phyloP scores from a whole-genome alignment of 1,140 invertebrate genomes.

The Holcopasites calliopsidis region DNA sequence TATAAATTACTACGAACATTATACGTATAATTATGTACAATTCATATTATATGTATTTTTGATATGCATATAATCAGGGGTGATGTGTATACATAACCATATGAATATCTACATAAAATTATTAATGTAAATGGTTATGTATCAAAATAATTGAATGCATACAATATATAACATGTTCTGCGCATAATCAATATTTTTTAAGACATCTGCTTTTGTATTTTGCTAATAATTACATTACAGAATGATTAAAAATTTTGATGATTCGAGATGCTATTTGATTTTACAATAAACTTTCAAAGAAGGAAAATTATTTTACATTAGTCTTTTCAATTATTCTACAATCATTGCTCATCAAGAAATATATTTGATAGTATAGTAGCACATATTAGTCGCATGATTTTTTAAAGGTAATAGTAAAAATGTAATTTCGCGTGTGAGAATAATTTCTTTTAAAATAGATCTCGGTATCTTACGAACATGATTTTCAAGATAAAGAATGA shows the following conservation, averaged over 20 bases:
- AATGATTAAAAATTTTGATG: too few species aligned
- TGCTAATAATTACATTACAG: background rate
- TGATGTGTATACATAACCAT: constrained; percentile 27
- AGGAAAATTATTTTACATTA: too few species aligned
- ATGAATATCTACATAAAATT: constrained; percentile 5
- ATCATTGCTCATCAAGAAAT: background rate
- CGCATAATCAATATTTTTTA: background rate
- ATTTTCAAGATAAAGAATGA: too few species aligned
- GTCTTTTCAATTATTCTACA: background rate
- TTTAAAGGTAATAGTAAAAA: too few species aligned
- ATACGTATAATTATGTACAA: background rate
- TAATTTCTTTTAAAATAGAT: background rate
- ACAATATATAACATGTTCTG: background rate
- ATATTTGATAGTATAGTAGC: background rate
- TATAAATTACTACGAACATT: constrained; percentile 1
- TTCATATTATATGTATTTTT: background rate
- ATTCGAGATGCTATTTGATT: too few species aligned
- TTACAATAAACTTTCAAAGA: background rate
- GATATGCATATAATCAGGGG: background rate
- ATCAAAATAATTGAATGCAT: background rate
- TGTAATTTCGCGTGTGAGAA: background rate
- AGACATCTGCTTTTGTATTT: background rate
- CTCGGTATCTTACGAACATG: too few species aligned
- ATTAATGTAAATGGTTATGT: constrained; percentile 19
- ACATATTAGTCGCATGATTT: constrained; percentile 16